Evolutionary conservation across 1,140 invertebrate genomes (phyloP).

Genomic region (Pseudachorutes palmiensis): DNA sequence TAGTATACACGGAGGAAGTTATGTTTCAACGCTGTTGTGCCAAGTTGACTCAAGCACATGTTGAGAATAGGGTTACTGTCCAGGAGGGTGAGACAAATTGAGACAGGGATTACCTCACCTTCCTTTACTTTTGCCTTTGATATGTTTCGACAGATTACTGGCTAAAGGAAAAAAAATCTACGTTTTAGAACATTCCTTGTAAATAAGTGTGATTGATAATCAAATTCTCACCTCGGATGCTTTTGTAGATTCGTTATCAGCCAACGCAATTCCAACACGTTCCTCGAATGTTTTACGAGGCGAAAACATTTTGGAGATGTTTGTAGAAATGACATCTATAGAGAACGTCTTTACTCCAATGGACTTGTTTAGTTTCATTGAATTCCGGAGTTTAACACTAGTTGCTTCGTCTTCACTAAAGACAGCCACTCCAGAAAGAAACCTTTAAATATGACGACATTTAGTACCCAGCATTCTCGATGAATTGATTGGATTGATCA

Average conservation of each 20-base stretch:
- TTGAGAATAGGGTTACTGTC: conserved; percentile 40
- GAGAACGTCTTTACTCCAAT: not conserved
- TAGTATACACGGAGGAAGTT: conserved; percentile 44
- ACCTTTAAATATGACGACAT: conserved; percentile 22
- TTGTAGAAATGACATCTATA: conserved; percentile 20
- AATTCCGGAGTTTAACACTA: conserved; percentile 7
- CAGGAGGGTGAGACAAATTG: conserved; percentile 39
- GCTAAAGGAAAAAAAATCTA: conserved; percentile 36
- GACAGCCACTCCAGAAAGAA: conserved; percentile 29
- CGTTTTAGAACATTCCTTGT: conserved; percentile 24
- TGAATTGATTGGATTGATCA: not conserved
- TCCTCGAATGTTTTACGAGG: not conserved
- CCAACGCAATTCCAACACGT: conserved; percentile 16
- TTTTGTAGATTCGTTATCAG: conserved; percentile 14
- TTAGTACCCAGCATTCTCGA: not conserved
- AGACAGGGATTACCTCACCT: conserved; percentile 38
- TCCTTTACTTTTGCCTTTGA: conserved; percentile 30
- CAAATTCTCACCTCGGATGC: not conserved
- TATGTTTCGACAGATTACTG: conserved; percentile 26
- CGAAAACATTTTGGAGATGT: not conserved
- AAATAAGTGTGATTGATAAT: too few relatives aligned
- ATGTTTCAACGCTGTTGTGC: conserved; percentile 39
- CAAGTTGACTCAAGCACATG: conserved; percentile 43
- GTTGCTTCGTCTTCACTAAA: conserved; percentile 20
- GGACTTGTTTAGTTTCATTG: conserved; percentile 16